These are phyloP conservation scores for Willisornis vidua DNA, from an alignment of 2,113 vertebrate genomes.

Conservation along the genomic window DNA sequence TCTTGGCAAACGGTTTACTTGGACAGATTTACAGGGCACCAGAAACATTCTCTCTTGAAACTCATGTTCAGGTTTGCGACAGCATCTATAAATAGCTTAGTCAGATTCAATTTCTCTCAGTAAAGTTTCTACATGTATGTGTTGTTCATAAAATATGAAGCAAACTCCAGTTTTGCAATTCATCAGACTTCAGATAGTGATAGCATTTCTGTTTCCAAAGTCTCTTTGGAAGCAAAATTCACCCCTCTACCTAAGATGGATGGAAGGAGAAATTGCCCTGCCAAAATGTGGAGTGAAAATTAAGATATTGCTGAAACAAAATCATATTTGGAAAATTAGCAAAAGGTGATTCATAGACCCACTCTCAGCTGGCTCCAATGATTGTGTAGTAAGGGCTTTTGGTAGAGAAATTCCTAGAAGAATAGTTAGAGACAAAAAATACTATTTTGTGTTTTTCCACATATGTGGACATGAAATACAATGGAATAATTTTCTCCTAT, in stretches of 20 bases:
- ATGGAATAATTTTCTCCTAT: background rate
- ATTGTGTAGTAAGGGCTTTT: background rate
- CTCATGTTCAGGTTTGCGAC: background rate
- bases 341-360: background rate
- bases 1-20: background rate
- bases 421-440: background rate
- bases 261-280: background rate
- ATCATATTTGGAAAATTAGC: background rate
- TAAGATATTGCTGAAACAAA: background rate
- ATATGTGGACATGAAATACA: background rate
- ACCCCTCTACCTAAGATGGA: background rate
- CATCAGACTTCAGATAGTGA: background rate
- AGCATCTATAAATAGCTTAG: background rate
- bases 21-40: background rate
- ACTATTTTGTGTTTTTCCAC: background rate
- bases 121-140: background rate
- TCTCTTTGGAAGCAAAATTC: background rate
- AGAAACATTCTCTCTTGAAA: background rate
- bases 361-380: background rate
- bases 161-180: background rate
- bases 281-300: background rate
- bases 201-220: background rate
- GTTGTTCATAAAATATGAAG: background rate
- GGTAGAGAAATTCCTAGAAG: background rate
- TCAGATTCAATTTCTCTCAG: background rate